These are phyloP conservation scores for Agriopis marginaria DNA, from an alignment of 2,888 invertebrate genomes.

Conservation along the genomic window DNA sequence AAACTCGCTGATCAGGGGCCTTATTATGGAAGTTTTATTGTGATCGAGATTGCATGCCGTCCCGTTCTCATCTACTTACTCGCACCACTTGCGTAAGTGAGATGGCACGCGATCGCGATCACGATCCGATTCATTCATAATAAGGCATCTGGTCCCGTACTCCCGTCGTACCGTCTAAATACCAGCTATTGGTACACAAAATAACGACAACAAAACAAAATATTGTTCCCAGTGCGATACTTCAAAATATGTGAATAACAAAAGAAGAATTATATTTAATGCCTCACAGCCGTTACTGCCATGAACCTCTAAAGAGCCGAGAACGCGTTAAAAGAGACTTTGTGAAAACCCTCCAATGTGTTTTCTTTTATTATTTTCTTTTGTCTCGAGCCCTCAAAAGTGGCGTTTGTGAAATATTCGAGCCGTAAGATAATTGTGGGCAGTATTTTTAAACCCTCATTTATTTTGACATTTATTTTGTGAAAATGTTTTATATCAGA, in stretches of 20 bases:
- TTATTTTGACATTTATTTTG: constrained; percentile 62
- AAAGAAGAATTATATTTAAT: constrained; percentile 71
- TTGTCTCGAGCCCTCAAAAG: constrained; percentile 67
- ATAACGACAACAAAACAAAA: constrained; percentile 32
- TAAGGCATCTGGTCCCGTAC: too few species aligned
- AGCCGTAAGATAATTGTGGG: constrained; percentile 75
- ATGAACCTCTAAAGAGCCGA: constrained; percentile 49
- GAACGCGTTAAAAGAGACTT: constrained; percentile 72
- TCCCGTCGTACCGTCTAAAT: too few species aligned
- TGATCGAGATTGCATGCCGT: too few species aligned
- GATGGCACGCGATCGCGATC: too few species aligned
- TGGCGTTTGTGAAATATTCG: constrained; percentile 72
- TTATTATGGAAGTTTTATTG: too few species aligned
- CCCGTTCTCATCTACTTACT: too few species aligned
- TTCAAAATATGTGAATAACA: constrained; percentile 52
- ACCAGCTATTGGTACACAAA: constrained; percentile 21
- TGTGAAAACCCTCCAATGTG: constrained; percentile 67
- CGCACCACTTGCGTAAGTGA: too few species aligned
- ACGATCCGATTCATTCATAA: too few species aligned
- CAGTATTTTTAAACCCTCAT: constrained; percentile 73
- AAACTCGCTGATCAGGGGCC: too few species aligned
- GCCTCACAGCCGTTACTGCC: constrained; percentile 57
- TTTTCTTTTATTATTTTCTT: constrained; percentile 73
- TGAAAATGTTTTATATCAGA: constrained; percentile 36
- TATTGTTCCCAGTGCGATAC: constrained; percentile 41